Conservation (phyloP, 1,140 invertebrate genomes). For the Caenorhabditis tropicalis region DNA sequence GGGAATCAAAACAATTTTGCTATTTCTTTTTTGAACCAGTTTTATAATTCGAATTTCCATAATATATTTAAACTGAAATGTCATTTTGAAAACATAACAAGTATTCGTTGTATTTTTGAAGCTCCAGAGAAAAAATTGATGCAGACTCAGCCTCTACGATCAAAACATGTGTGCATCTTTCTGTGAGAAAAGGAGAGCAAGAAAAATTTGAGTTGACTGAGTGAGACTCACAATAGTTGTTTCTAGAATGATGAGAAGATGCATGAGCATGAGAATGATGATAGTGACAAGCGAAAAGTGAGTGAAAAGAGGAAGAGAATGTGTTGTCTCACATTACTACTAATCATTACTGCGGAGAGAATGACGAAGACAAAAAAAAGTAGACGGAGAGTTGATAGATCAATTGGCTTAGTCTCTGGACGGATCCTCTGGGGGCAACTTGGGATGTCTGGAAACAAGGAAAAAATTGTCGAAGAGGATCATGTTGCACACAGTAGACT, state of each 20-base stretch:
- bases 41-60: too few relatives aligned
- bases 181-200: not conserved
- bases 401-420: not conserved
- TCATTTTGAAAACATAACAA: too few relatives aligned
- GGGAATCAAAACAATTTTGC: too few relatives aligned
- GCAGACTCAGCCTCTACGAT: not conserved
- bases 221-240: not conserved
- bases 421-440: too few relatives aligned
- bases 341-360: not conserved
- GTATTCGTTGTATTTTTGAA: not conserved
- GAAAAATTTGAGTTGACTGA: not conserved
- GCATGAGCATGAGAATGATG: not conserved
- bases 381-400: not conserved
- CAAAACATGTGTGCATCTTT: conserved; percentile 1
- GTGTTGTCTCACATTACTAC: conserved; percentile 24
- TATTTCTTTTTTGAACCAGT: too few relatives aligned
- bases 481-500: too few relatives aligned
- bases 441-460: too few relatives aligned
- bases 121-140: not conserved
- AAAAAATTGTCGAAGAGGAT: too few relatives aligned
- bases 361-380: not conserved
- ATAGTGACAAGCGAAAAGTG: not conserved
- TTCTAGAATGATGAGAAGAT: not conserved
- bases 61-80: too few relatives aligned
- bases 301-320: not conserved